Base-by-base conservation (phyloP, 2,113 vertebrate species). In the Myxocyprinus asiaticus region DNA sequence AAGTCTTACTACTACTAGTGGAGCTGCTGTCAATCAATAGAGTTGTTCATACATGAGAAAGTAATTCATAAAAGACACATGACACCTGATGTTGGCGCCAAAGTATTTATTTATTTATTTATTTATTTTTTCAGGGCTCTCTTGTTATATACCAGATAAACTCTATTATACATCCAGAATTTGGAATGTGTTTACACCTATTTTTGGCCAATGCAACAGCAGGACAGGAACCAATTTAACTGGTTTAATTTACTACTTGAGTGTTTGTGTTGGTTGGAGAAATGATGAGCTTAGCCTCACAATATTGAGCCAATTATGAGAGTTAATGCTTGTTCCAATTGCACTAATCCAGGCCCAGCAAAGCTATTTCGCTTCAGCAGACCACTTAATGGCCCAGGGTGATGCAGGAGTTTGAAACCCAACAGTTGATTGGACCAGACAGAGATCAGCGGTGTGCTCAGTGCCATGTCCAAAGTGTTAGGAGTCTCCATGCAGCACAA, bases 301-400 rank as follows among this genome's bases (percentile, higher is more conserved):
- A 61, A 22, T 48, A 4, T n/a, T 53, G 14, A 48, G 65, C 56
- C 59, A 77, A 59, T 63, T 42, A 42, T 77, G 67, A 12, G 17
- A 63, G 61, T 63, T 3, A 62, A 44, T 9, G 33, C 48, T 45
- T 56, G 10, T 53, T 70, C 62, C 79, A 64, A 43, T 61, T 22
- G 7, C 43, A 33, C 78, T 85, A 82, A 76, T 85, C 67, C 55
- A 82, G 85, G 85, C 90, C 84, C 80, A 82, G 86, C 84, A 76
- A 87, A 89, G 84, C 89, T 84, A 89, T 92, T 91, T 88, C 70
- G 84, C 87, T 91, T 84, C 84, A 87, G 83, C 84, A 85, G 81
- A 86, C 83, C 87, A 85, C 89, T 89, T 90, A 90, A 91, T 91
- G 88, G 87, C 82, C 85, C 83, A 79, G 85, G 86, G 85, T 76